Base-by-base conservation (phyloP, 2,113 vertebrate species). In the Dicentrarchus labrax region DNA sequence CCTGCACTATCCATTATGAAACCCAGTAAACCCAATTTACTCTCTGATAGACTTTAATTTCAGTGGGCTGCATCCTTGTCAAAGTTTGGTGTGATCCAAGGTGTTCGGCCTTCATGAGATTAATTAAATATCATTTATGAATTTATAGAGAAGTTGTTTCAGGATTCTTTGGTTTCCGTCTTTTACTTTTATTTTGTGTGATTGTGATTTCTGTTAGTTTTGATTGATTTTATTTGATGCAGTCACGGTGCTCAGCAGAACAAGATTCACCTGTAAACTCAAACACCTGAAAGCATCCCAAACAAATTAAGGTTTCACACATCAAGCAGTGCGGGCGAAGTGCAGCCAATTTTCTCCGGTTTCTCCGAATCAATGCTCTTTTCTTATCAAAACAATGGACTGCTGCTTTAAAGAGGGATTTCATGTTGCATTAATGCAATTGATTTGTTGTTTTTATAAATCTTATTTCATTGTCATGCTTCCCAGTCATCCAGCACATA, bases 311-410 rank as follows among this genome's bases (percentile, higher is more conserved):
- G 47, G 4, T 72, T 79, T 67, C 17, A 76, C 50, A 22, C 59
- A 47, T 84, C 57, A 36, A 50, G 38, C 13, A 9, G 4, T 19
- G 45, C 41, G 0, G 1, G 0, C 70, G 41, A 72, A 61, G 60
- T 21, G 68, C n/a, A 84, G 61, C 61, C 61, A 50, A 17, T 81
- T 69, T 71, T 50, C n/a, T 61, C 51, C 1, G 30, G 13, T 60
- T 77, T 48, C 50, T 72, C 43, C 2, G 8, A 72, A 73, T 84
- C 62, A 5, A 6, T 57, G 19, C 1, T 67, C n/a, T 59, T n/a
- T 24, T 22, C 11, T 39, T 45, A 61, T 71, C 78, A 1, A 30
- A 24, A 81, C 70, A 51, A 7, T 17, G 10, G 22, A 10, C 68
- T 24, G 21, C 24, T 50, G 47, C 17, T 56, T 38, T 10, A 21